These are phyloP conservation scores for Drosophila planitibia DNA, from an alignment of 2,888 invertebrate genomes.

Conservation along the genomic window DNA sequence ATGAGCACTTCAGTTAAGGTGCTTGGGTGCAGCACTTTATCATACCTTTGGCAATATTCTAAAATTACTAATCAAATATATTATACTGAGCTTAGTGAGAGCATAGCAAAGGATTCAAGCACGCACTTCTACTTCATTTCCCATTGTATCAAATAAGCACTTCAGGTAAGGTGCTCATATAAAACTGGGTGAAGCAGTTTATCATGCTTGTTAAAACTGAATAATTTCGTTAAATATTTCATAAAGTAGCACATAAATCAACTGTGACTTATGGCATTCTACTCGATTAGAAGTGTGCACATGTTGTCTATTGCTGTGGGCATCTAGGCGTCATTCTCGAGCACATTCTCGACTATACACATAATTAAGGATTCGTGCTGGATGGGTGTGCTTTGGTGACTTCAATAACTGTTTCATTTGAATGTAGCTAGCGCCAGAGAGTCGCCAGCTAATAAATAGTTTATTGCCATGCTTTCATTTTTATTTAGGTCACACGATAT, in stretches of 20 bases:
- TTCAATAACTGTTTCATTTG: constrained; percentile 21
- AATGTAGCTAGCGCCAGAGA: constrained; percentile 59
- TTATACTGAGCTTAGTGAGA: neutral
- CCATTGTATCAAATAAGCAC: neutral
- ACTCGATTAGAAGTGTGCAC: neutral
- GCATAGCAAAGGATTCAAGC: neutral
- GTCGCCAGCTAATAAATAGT: constrained; percentile 70
- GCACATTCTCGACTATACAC: neutral
- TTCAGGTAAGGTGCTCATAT: neutral
- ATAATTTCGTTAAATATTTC: constrained; percentile 1
- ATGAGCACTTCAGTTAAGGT: neutral
- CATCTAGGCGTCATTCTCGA: neutral
- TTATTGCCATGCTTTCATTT: constrained; percentile 55
- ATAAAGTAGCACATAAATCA: constrained; percentile 2
- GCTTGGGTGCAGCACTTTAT: neutral
- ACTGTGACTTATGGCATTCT: constrained; percentile 2
- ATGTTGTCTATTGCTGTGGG: neutral
- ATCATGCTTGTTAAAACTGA: neutral
- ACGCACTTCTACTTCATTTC: neutral
- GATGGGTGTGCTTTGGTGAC: neutral
- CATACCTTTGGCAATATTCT: neutral
- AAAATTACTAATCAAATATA: neutral
- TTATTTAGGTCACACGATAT: constrained; percentile 30
- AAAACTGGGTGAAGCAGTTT: neutral
- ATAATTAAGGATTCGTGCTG: constrained; percentile 19